phyloP scores from a whole-genome alignment of 2,888 invertebrate genomes.

The Hypolimnas misippus region DNA sequence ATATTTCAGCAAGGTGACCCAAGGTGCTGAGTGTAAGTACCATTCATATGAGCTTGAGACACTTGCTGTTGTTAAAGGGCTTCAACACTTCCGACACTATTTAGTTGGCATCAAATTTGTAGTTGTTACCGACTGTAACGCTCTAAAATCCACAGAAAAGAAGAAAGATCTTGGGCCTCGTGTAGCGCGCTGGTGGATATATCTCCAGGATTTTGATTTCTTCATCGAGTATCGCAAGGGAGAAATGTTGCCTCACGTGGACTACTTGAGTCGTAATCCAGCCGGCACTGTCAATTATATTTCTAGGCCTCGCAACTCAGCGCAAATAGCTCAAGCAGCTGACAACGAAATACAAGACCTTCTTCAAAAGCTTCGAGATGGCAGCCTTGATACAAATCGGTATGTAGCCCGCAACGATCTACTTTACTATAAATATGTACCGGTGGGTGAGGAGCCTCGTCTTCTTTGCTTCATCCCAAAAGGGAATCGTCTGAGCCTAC shows the following conservation, averaged over 20 bases:
- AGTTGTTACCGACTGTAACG: too few relatives aligned
- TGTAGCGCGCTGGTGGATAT: conserved; percentile 41
- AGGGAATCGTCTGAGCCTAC: conserved; percentile 45
- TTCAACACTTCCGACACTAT: conserved; percentile 40
- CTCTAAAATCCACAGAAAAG: conserved; percentile 36
- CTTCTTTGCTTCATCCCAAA: conserved; percentile 46
- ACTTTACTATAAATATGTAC: not conserved
- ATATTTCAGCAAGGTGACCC: not conserved
- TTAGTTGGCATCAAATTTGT: conserved; percentile 37
- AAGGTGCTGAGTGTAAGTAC: not conserved
- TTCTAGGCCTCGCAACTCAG: conserved; percentile 38
- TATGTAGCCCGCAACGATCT: conserved; percentile 21
- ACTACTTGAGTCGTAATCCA: conserved; percentile 41
- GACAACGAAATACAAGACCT: conserved; percentile 28
- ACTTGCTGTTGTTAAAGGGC: conserved; percentile 21
- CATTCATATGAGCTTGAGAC: too few relatives aligned
- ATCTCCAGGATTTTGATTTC: too few relatives aligned
- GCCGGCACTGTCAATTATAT: conserved; percentile 11
- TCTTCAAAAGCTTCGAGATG: conserved; percentile 28
- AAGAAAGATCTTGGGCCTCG: conserved; percentile 42
- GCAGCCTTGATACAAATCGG: conserved; percentile 40
- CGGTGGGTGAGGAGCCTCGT: conserved; percentile 39
- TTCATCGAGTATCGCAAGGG: conserved; percentile 37
- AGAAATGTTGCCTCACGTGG: conserved; percentile 27
- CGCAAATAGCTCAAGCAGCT: too few relatives aligned